phyloP scores from a whole-genome alignment of 2,797 vertebrate species.

The Pipistrellus pygmaeus region DNA sequence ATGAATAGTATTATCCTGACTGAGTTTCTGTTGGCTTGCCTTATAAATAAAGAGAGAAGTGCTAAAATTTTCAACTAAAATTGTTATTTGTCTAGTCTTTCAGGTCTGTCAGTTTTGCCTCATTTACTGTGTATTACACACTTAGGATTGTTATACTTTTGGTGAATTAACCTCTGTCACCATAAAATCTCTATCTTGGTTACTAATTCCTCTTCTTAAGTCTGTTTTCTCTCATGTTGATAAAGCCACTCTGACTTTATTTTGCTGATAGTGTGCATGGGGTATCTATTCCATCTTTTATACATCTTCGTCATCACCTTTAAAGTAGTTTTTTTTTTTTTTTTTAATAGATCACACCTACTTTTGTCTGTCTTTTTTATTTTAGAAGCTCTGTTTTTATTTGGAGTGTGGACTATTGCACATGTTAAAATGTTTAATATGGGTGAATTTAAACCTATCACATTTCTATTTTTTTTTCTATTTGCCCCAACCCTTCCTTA shows the following conservation, averaged over 20 bases:
- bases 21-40: constrained; percentile 1
- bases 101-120: background rate
- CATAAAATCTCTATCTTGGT: background rate
- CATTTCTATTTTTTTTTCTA: background rate
- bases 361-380: background rate
- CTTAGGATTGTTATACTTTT: background rate
- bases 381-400: background rate
- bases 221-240: background rate
- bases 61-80: background rate
- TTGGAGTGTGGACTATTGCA: too few species aligned
- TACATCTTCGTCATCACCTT: background rate
- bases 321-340: background rate
- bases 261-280: background rate
- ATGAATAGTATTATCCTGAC: background rate
- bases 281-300: background rate
- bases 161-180: background rate
- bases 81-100: background rate
- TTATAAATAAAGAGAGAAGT: background rate
- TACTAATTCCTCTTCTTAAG: background rate
- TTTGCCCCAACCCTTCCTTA: background rate
- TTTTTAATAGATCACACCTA: background rate
- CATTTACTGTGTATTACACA: background rate
- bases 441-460: background rate
- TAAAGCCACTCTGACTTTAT: background rate
- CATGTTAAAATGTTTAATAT: background rate